Evolutionary conservation across 2,113 vertebrate species (phyloP), one percentile per base, ranked within the genome.

Genomic region (Marmota flaviventris): DNA sequence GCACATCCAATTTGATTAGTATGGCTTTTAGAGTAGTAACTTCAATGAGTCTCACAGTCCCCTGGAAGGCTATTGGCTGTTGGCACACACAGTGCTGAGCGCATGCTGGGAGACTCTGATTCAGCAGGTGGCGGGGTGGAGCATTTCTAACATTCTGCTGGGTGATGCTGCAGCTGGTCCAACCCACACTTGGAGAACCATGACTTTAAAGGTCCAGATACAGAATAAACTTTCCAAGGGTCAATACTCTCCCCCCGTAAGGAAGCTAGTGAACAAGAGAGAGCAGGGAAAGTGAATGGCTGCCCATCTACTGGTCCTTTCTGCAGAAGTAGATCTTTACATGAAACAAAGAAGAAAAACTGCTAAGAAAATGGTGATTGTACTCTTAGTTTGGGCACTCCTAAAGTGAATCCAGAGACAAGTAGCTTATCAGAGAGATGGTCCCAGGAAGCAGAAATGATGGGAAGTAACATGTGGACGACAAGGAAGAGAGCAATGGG

Each of bases 161-260:
- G 39, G 1, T n/a, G 34, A 45, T 0, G 2, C 51, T 45, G 51
- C 89, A 5, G 63, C 32, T 22, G 24, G n/a, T 9, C n/a, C 5
- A 0, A 4, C 22, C 34, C 8, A 11, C 0, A 0, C 5, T 3
- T 12, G 37, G 18, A 48, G 58, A 69, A 8, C 29, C 34, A 25
- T 5, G 37, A 2, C 3, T 39, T 48, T 3, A 63, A 11, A 58
- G 4, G 17, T 11, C 39, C 11, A 12, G 11, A 17, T 4, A 8
- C 4, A 51, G 8, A 13, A 14, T 27, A 1, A 17, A 32, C 8
- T 69, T 69, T 14, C 32, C 58, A 12, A 16, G 14, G 56, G 4
- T 13, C 0, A 16, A 9, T 22, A 42, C 8, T 76, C 65, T 73
- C 25, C 85, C 39, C 48, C 29, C 5, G 20, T 45, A 16, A 39